Base-by-base conservation (phyloP, 1,140 invertebrate genomes). In the Bombus huntii region DNA sequence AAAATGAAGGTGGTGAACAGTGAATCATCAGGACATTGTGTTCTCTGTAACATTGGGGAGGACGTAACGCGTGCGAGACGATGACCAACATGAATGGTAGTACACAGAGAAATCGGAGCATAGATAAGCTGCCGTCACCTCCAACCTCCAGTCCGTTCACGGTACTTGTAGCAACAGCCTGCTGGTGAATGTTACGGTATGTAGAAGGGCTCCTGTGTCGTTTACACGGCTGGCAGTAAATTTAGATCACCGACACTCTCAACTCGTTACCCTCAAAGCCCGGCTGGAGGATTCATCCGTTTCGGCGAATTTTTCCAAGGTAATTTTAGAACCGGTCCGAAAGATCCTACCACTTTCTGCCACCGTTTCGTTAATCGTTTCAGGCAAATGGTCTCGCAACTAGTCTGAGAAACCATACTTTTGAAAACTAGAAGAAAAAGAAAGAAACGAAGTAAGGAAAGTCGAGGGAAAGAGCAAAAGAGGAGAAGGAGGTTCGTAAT, bases 111-210 rank as follows among this genome's bases (percentile, higher is more conserved):
- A 90, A 90, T 85, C 88, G 79, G 89, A 90, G 88, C 88, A 90
- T 90, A 89, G 89, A 90, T 90, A 90, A 90, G 88, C 88, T 68
- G 82, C 89, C 88, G 89, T 90, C 89, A 87, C 80, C 86, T 87
- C 83, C 89, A 90, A 87, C 80, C 86, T 87, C 83, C 89, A 87
- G 88, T 86, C 89, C 81, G 88, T 89, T 89, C 84, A 83, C 44
- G 80, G 68, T 65, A 90, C 88, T 87, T 86, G 75, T 90, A 59
- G 82, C 83, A 89, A 82, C 85, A 81, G 88, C 79, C 88, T 90
- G 89, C 78, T 82, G 82, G 88, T 90, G 89, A 90, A 90, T 90
- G 89, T 90, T 90, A 90, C 88, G 89, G 88, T 89, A 90, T 87
- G 89, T 90, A 83, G 88, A 90, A 89, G 86, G 86, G 77, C 70